Evolutionary conservation across 2,113 vertebrate genomes (phyloP).

Genomic region (Dipodomys spectabilis): DNA sequence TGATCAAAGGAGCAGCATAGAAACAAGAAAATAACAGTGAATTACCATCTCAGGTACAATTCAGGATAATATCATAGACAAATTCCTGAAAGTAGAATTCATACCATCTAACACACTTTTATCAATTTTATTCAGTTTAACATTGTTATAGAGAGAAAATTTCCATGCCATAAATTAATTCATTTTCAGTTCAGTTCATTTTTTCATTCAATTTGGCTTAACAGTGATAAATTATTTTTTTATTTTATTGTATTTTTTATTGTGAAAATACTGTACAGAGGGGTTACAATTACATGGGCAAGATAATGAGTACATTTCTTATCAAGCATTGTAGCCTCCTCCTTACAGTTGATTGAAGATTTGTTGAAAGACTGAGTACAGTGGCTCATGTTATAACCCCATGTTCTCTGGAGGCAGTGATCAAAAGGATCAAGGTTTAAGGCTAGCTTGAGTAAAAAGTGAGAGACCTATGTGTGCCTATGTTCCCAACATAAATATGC

Average conservation of each 20-base stretch:
- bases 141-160: conserved; percentile 9
- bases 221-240: not conserved
- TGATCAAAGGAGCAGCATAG: not conserved
- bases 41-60: conserved; percentile 13
- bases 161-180: not conserved
- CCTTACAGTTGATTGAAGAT: not conserved
- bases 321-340: too few relatives aligned
- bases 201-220: conserved; percentile 11
- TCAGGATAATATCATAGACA: not conserved
- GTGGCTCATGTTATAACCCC: too few relatives aligned
- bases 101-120: not conserved
- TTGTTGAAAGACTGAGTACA: not conserved
- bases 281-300: too few relatives aligned
- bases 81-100: conserved; percentile 19
- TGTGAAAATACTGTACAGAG: too few relatives aligned
- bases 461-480: too few relatives aligned
- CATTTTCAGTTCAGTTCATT: conserved; percentile 35
- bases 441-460: too few relatives aligned
- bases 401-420: too few relatives aligned
- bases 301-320: too few relatives aligned
- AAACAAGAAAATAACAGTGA: conserved; percentile 2
- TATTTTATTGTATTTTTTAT: too few relatives aligned
- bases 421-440: too few relatives aligned
- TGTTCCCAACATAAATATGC: too few relatives aligned
- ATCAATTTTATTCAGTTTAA: not conserved